A percentile compares a stretch with the other conserved stretches of the same genome.
Evolutionary conservation across 2,797 vertebrate species (phyloP).

Genomic region (Chloroceryle amazona): DNA sequence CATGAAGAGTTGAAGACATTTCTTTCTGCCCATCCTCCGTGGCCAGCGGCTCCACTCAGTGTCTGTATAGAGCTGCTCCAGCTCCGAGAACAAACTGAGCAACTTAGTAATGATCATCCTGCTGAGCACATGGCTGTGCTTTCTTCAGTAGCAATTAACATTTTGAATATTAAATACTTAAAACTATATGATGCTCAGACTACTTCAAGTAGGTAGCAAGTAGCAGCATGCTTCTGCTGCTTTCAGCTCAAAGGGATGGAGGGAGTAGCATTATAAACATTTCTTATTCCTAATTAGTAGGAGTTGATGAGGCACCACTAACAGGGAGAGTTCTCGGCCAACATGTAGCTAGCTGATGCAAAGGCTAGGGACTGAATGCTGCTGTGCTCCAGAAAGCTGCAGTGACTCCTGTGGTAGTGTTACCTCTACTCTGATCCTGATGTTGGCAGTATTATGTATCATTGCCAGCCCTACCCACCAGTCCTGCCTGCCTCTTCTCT

Average conservation of each 20-base stretch:
- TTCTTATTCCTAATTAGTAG: not conserved
- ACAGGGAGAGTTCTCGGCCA: not conserved
- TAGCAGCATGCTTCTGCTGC: not conserved
- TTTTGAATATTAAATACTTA: constrained; percentile 22
- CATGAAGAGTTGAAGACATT: not conserved
- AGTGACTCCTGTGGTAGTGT: not conserved
- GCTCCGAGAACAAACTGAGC: constrained; percentile 6
- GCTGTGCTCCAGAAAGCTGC: constrained; percentile 13
- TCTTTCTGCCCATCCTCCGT: not conserved
- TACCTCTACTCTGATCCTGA: constrained; percentile 14
- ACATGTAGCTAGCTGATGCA: not conserved
- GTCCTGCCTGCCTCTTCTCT: constrained; percentile 1
- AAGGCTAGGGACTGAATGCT: not conserved
- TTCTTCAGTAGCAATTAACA: not conserved
- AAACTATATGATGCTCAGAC: not conserved
- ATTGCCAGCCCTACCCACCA: constrained; percentile 28
- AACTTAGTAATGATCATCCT: not conserved
- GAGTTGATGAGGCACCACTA: not conserved
- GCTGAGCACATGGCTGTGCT: not conserved
- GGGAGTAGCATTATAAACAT: not conserved
- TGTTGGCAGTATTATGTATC: not conserved
- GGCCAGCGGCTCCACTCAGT: not conserved
- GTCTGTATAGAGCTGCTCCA: not conserved
- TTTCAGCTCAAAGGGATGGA: not conserved
- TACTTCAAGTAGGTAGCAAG: not conserved